Percentiles rank a stretch among this genome's conserved stretches.
Evolutionary conservation across 2,113 vertebrate species (phyloP).

Genomic region (Pomatorhinus ruficollis): DNA sequence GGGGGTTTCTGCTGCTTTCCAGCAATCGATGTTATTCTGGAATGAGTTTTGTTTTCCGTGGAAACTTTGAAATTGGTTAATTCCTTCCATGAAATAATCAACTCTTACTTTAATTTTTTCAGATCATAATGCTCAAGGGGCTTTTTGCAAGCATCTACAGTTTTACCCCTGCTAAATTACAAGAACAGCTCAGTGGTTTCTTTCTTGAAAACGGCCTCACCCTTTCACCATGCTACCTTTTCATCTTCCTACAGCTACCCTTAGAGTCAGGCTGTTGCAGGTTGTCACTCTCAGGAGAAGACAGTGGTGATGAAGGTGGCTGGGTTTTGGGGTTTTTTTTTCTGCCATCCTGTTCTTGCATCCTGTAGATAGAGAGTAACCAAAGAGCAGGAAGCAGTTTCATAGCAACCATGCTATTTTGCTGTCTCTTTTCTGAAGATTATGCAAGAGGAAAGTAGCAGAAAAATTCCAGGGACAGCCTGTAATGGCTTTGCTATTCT

Average conservation of each 20-base stretch:
- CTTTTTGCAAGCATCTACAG: not conserved
- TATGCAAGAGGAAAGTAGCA: not conserved
- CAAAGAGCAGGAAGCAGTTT: conserved; percentile 33
- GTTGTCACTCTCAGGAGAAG: not conserved
- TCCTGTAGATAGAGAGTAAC: not conserved
- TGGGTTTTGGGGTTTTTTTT: not conserved
- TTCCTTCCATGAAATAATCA: not conserved
- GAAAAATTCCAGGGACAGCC: not conserved
- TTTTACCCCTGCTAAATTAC: not conserved
- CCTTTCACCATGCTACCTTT: not conserved
- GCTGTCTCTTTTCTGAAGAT: not conserved
- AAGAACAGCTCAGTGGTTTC: not conserved
- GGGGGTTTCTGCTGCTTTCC: not conserved
- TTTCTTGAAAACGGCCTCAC: not conserved
- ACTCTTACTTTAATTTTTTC: not conserved
- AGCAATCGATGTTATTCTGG: not conserved
- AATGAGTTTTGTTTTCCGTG: not conserved
- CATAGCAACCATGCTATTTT: conserved; percentile 17
- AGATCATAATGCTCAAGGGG: not conserved
- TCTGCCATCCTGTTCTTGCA: not conserved
- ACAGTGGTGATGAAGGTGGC: not conserved
- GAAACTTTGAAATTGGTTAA: not conserved
- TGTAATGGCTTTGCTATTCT: not conserved
- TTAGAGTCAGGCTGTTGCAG: not conserved
- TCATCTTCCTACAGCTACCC: not conserved